These are phyloP conservation scores for Trichogramma dendrolimi DNA, from an alignment of 2,888 invertebrate species.

Conservation along the genomic window DNA sequence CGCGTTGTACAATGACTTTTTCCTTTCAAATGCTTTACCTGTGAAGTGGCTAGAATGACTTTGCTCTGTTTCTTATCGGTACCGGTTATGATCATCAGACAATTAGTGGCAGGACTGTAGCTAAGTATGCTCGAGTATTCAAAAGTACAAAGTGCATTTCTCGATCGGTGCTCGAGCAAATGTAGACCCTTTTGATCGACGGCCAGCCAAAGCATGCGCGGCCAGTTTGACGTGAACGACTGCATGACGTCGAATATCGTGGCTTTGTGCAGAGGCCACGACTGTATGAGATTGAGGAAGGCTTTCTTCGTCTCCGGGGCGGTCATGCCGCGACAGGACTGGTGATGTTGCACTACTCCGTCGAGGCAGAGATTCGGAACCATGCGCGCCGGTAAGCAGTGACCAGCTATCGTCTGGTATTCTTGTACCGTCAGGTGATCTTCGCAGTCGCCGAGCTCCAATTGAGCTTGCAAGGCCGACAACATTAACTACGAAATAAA, in stretches of 20 bases:
- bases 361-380: slow-evolving; percentile 74
- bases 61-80: slow-evolving; percentile 88
- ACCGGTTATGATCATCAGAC: slow-evolving; percentile 88
- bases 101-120: slow-evolving; percentile 87
- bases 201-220: slow-evolving; percentile 85
- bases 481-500: slow-evolving; percentile 72
- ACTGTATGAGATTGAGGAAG: slow-evolving; percentile 86
- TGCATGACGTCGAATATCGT: slow-evolving; percentile 95
- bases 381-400: slow-evolving; percentile 79
- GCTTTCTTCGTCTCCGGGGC: slow-evolving; percentile 85
- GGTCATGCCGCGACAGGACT: slow-evolving; percentile 81
- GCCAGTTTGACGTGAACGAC: slow-evolving; percentile 95
- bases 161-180: slow-evolving; percentile 79
- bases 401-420: slow-evolving; percentile 67
- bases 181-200: slow-evolving; percentile 91
- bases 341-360: slow-evolving; percentile 86
- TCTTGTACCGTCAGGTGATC: slow-evolving; percentile 60
- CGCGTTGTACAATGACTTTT: too few relatives aligned
- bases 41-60: slow-evolving; percentile 87
- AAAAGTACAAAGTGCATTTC: slow-evolving; percentile 85
- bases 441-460: slow-evolving; percentile 81
- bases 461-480: slow-evolving; percentile 87
- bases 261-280: slow-evolving; percentile 89
- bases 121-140: slow-evolving; percentile 85
- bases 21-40: slow-evolving; percentile 56